phyloP scores from a whole-genome alignment of 2,888 invertebrate genomes.

The Melieria picta region DNA sequence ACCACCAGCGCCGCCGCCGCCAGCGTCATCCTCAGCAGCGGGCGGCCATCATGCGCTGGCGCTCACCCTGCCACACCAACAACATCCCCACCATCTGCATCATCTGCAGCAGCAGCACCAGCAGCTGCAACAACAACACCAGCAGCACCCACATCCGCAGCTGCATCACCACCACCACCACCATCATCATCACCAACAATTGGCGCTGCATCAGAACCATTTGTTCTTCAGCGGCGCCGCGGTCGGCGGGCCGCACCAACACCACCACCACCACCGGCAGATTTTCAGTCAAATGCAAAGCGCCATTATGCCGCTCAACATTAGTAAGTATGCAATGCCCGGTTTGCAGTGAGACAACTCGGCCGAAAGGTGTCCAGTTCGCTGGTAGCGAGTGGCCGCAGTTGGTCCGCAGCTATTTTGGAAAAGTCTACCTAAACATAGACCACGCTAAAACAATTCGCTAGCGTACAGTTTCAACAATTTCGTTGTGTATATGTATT shows the following conservation, averaged over 20 bases:
- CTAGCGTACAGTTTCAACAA: no score
- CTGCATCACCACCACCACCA: conserved; percentile 40
- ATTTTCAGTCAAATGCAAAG: conserved; percentile 65
- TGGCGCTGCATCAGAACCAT: conserved; percentile 49
- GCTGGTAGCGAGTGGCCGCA: no score
- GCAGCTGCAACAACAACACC: conserved; percentile 26
- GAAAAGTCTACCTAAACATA: no score
- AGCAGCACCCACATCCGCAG: conserved; percentile 35
- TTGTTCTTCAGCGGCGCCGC: conserved; percentile 57
- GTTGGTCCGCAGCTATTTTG: no score
- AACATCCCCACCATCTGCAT: conserved; percentile 40
- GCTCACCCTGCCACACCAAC: conserved; percentile 42
- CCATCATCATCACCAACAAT: conserved; percentile 51
- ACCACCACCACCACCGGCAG: conserved; percentile 62
- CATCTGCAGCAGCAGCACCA: conserved; percentile 41
- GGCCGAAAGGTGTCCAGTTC: no score
- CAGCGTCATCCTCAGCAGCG: conserved; percentile 25
- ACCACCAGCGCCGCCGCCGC: conserved; percentile 37
- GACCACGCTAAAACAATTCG: no score
- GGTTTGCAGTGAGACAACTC: no score
- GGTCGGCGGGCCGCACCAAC: conserved; percentile 52
- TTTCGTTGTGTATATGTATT: no score
- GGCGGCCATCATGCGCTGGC: conserved; percentile 25
- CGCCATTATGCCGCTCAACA: conserved; percentile 65
- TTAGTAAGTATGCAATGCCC: conserved; percentile 63